phyloP scores from a whole-genome alignment of 2,797 vertebrate species.

The Amphiprion clarkii region DNA sequence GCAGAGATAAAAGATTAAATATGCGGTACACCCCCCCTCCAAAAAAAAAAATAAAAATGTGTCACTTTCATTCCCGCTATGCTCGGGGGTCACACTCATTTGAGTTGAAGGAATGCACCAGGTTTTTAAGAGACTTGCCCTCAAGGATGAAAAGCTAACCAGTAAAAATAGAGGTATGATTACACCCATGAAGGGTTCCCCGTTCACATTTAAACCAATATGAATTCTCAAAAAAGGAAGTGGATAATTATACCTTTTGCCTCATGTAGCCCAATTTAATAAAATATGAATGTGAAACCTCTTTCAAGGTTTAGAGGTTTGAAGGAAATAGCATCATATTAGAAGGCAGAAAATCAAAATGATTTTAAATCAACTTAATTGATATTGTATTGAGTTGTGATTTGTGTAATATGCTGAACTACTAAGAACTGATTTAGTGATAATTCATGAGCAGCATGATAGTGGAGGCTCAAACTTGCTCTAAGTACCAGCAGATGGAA shows the following conservation, averaged over 20 bases:
- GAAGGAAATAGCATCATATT: not conserved
- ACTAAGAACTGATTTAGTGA: not conserved
- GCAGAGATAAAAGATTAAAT: slow-evolving; percentile 50
- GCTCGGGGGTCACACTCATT: slow-evolving; percentile 16
- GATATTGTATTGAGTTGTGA: too few species aligned
- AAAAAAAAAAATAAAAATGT: slow-evolving; percentile 5
- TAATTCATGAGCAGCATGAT: not conserved
- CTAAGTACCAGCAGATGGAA: not conserved
- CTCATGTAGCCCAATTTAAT: not conserved
- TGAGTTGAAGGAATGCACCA: slow-evolving; percentile 4
- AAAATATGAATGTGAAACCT: not conserved
- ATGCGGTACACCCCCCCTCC: not conserved
- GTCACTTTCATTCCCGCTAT: slow-evolving; percentile 10
- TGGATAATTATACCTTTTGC: slow-evolving; percentile 11
- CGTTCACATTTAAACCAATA: slow-evolving; percentile 17
- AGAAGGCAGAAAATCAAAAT: not conserved
- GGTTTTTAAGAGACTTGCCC: too few species aligned
- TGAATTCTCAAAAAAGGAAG: slow-evolving; percentile 1
- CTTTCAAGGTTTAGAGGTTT: not conserved
- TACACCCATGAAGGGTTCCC: not conserved
- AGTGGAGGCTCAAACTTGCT: not conserved
- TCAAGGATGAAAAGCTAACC: slow-evolving; percentile 24
- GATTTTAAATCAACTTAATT: not conserved
- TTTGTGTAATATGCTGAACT: too few species aligned
- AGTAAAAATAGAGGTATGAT: slow-evolving; percentile 30